These are phyloP conservation scores for Mastomys natalensis DNA, from an alignment of 2,113 vertebrate species.

Conservation along the genomic window DNA sequence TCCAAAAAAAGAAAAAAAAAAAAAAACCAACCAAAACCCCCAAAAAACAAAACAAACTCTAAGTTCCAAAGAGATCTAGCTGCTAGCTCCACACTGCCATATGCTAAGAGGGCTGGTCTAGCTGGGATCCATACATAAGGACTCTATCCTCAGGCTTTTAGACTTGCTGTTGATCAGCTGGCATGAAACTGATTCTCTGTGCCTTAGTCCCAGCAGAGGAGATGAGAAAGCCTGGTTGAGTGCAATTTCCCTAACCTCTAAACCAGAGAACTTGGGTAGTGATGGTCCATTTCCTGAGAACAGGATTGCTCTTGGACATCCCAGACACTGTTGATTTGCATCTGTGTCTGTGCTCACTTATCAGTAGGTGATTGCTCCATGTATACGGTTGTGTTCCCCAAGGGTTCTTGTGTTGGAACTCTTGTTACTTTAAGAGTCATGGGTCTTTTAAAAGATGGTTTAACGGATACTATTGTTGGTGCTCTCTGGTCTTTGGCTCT, in stretches of 20 bases:
- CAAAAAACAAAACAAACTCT: too few relatives aligned
- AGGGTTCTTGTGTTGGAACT: not conserved
- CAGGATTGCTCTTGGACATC: not conserved
- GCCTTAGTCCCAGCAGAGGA: not conserved
- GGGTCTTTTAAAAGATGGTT: not conserved
- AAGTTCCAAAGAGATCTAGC: not conserved
- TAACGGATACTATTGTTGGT: not conserved
- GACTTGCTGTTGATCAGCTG: not conserved
- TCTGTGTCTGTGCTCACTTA: not conserved
- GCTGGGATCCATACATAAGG: fast-evolving
- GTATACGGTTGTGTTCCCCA: not conserved
- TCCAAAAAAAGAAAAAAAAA: not conserved
- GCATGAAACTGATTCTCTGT: fast-evolving
- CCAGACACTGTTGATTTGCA: not conserved
- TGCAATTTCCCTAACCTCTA: not conserved
- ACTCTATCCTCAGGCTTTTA: not conserved
- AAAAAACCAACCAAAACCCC: not conserved
- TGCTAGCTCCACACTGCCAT: not conserved
- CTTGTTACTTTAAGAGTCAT: not conserved
- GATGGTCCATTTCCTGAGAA: not conserved
- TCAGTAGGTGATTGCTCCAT: not conserved
- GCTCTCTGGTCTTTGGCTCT: not conserved
- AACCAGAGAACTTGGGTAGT: not conserved
- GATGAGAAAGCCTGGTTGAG: not conserved
- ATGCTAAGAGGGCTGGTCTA: not conserved